phyloP scores from a whole-genome alignment of 2,888 invertebrate genomes.

The Ctenicera cuprea region DNA sequence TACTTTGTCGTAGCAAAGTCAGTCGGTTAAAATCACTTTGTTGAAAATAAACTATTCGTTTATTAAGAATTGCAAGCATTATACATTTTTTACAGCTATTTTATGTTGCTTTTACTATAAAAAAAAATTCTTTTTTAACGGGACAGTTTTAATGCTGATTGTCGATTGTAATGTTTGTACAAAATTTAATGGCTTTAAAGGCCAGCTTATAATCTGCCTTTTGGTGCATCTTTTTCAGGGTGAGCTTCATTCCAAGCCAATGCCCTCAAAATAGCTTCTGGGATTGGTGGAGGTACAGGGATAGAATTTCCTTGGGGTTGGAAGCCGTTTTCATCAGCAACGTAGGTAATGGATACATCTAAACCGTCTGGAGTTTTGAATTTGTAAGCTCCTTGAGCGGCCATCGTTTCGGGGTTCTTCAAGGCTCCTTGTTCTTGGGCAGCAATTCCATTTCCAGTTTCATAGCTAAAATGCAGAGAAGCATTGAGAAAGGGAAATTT shows the following conservation, averaged over 20 bases:
- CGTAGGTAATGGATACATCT: slow-evolving; percentile 75
- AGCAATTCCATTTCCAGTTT: slow-evolving; percentile 79
- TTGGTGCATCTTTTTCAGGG: slow-evolving; percentile 66
- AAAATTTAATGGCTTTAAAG: background rate
- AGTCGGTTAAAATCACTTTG: too few relatives aligned
- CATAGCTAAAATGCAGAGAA: slow-evolving; percentile 70
- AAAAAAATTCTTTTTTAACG: too few relatives aligned
- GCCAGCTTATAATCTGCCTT: background rate
- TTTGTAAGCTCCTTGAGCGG: slow-evolving; percentile 74
- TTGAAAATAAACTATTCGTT: too few relatives aligned
- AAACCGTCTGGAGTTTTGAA: slow-evolving; percentile 79
- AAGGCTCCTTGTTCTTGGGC: slow-evolving; percentile 77
- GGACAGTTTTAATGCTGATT: too few relatives aligned
- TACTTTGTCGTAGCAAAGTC: too few relatives aligned
- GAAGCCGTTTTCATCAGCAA: slow-evolving; percentile 83
- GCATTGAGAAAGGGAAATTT: too few relatives aligned
- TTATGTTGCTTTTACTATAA: too few relatives aligned
- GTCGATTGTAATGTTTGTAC: too few relatives aligned
- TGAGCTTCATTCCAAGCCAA: slow-evolving; percentile 80
- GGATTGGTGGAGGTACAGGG: slow-evolving; percentile 80
- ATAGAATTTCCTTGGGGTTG: slow-evolving; percentile 74
- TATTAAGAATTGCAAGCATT: too few relatives aligned
- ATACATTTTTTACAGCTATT: too few relatives aligned
- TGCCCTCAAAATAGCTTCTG: slow-evolving; percentile 82
- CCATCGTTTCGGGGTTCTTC: slow-evolving; percentile 61